These are phyloP conservation scores for Morelia viridis DNA, from an alignment of 2,797 vertebrate species.

Conservation along the genomic window DNA sequence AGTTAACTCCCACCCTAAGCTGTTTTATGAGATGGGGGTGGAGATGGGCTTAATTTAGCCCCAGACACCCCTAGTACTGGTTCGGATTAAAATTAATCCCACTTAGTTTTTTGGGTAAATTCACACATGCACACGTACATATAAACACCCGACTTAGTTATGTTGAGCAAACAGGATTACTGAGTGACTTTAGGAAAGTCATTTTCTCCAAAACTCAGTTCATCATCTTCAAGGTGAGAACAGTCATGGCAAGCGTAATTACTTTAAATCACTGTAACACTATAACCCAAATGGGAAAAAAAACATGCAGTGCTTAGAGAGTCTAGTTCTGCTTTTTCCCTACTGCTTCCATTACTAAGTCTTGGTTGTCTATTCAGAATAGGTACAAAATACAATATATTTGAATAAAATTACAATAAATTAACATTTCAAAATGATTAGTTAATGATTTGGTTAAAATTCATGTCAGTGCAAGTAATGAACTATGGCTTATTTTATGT, in stretches of 20 bases:
- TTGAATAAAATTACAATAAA: slow-evolving; percentile 15
- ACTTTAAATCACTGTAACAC: neutral
- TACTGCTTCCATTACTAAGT: neutral
- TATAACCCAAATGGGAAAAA: neutral
- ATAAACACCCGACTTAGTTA: no score
- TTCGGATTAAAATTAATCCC: no score
- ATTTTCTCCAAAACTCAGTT: neutral
- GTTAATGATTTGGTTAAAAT: neutral
- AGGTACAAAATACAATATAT: neutral
- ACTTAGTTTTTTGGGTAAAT: no score
- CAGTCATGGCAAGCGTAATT: neutral
- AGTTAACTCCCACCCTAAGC: no score
- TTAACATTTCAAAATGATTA: neutral
- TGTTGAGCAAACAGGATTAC: neutral
- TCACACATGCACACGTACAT: no score
- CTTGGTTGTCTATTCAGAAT: neutral
- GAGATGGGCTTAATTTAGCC: no score
- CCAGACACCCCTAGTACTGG: no score
- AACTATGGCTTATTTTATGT: neutral
- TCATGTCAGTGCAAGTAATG: slow-evolving; percentile 14
- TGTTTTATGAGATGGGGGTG: no score
- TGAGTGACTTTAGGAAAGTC: neutral
- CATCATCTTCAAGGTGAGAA: neutral
- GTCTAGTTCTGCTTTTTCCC: fast-evolving
- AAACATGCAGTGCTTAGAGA: neutral